These are phyloP conservation scores for Quadriops clusia DNA, from an alignment of 2,888 invertebrate genomes.

Conservation along the genomic window DNA sequence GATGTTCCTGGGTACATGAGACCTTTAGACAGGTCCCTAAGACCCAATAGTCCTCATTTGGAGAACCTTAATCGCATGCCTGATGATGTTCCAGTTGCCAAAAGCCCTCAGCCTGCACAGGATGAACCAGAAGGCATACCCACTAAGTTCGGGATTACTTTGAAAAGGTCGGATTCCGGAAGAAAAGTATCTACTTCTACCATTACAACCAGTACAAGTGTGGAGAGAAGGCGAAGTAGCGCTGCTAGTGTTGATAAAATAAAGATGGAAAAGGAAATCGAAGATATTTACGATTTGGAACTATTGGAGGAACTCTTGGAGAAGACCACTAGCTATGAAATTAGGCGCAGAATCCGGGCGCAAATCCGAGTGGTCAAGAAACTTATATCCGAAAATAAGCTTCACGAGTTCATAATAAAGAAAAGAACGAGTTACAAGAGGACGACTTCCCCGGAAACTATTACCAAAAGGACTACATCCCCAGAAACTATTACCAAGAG, in stretches of 20 bases:
- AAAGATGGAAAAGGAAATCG: conserved; percentile 44
- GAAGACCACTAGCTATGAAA: conserved; percentile 64
- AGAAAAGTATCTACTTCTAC: conserved; percentile 36
- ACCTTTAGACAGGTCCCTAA: conserved; percentile 25
- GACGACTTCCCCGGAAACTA: conserved; percentile 3
- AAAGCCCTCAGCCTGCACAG: conserved; percentile 8
- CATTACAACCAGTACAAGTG: no score
- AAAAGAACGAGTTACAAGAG: conserved; percentile 18
- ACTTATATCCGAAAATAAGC: conserved; percentile 34
- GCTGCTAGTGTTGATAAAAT: conserved; percentile 3
- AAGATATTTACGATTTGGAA: conserved; percentile 60
- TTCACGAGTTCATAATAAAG: no score
- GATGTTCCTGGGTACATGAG: conserved; percentile 30
- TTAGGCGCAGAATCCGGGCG: conserved; percentile 61
- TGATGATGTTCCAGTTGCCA: conserved; percentile 11
- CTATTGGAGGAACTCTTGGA: conserved; percentile 64
- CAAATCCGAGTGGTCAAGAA: conserved; percentile 65
- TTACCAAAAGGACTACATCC: neutral
- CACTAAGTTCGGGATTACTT: conserved; percentile 57
- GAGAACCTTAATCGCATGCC: conserved; percentile 17
- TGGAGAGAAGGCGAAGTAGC: conserved; percentile 6
- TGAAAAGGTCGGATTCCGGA: conserved; percentile 46
- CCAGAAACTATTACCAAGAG: neutral
- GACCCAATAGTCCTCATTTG: conserved; percentile 20
- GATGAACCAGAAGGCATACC: conserved; percentile 27